These are phyloP conservation scores for Rotaria sp. DNA, from an alignment of 2,888 invertebrate species.

Conservation along the genomic window DNA sequence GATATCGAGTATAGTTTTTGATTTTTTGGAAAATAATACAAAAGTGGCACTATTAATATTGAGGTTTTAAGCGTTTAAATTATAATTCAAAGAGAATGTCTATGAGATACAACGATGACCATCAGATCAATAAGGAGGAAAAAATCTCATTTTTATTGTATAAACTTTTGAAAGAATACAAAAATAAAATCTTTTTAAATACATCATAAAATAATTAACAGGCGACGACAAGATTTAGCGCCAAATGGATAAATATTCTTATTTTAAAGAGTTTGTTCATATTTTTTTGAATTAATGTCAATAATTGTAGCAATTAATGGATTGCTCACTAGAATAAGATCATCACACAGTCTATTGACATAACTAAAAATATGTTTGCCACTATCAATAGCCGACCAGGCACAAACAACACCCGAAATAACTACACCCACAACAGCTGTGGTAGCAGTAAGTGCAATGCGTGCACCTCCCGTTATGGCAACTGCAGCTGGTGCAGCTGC, in stretches of 20 bases:
- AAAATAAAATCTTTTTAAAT: no score
- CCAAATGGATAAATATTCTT: not conserved
- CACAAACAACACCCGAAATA: not conserved
- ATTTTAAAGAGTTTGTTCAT: not conserved
- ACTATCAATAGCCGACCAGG: not conserved
- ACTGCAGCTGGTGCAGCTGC: not conserved
- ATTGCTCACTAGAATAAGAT: not conserved
- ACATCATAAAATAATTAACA: not conserved
- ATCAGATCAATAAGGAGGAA: no score
- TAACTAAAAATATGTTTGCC: slow-evolving; percentile 20
- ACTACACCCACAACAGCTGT: not conserved
- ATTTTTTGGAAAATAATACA: no score
- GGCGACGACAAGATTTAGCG: not conserved
- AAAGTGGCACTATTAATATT: no score
- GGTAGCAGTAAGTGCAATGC: not conserved
- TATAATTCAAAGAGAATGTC: no score
- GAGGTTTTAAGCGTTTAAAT: no score
- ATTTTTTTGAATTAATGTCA: not conserved
- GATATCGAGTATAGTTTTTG: no score
- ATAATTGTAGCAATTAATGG: not conserved
- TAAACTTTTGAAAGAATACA: no score
- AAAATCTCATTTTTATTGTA: no score
- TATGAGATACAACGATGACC: no score
- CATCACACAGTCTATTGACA: not conserved
- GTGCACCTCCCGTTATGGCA: not conserved